A percentile compares a stretch with the other conserved stretches of the same genome.
phyloP scores from a whole-genome alignment of 1,140 invertebrate species.

The Thalassaphorura encarpata region DNA sequence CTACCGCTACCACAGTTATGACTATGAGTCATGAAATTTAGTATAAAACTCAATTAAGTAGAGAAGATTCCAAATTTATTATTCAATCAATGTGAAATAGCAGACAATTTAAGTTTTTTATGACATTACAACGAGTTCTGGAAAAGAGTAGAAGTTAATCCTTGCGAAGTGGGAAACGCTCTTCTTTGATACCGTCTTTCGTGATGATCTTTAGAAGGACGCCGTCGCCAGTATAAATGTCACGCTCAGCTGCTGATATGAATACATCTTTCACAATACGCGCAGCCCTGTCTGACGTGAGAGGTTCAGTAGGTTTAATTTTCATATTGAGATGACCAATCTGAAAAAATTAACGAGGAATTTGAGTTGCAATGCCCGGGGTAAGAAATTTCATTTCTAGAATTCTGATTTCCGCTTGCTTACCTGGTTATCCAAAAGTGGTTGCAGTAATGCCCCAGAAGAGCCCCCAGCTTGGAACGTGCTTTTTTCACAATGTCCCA shows the following conservation, averaged over 20 bases:
- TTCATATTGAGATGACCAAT: slow-evolving; percentile 79
- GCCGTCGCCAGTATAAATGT: slow-evolving; percentile 92
- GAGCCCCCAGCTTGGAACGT: slow-evolving; percentile 75
- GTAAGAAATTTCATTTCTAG: background rate
- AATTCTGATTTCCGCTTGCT: background rate
- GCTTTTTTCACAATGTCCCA: slow-evolving; percentile 79
- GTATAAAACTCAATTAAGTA: no score
- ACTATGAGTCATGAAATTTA: no score
- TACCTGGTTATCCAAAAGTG: slow-evolving; percentile 76
- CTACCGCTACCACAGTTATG: no score
- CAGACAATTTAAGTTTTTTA: background rate
- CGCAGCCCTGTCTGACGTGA: slow-evolving; percentile 70
- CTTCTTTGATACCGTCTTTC: slow-evolving; percentile 67
- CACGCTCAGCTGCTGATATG: slow-evolving; percentile 90
- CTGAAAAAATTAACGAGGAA: no score
- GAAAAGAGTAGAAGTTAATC: slow-evolving; percentile 51
- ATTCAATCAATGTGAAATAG: no score
- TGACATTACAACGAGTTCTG: background rate
- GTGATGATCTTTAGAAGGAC: slow-evolving; percentile 83
- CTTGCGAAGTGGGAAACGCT: slow-evolving; percentile 58
- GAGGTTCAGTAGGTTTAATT: slow-evolving; percentile 43
- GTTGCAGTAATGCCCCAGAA: slow-evolving; percentile 65
- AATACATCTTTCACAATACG: slow-evolving; percentile 87
- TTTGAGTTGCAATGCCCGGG: no score
- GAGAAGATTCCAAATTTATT: no score